These are phyloP conservation scores for Steinernema carpocapsae DNA, from an alignment of 2,888 invertebrate species.

Conservation along the genomic window DNA sequence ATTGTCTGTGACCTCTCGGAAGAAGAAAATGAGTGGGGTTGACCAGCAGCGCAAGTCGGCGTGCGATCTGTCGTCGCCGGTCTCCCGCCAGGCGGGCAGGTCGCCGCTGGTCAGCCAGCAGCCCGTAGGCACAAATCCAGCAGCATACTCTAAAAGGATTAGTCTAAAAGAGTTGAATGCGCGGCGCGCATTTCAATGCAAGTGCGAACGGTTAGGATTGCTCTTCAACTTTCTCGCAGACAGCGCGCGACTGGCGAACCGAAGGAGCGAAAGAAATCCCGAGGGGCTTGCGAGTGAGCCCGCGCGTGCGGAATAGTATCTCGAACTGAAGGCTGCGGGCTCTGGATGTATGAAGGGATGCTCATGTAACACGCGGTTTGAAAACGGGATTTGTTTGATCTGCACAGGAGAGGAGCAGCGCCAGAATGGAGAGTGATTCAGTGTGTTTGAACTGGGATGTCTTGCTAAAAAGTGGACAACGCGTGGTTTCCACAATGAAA, in stretches of 20 bases:
- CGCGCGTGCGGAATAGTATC: not conserved
- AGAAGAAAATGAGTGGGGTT: slow-evolving; percentile 34
- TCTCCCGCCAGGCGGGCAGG: slow-evolving; percentile 18
- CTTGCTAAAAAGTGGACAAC: not conserved
- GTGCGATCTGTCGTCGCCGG: slow-evolving; percentile 22
- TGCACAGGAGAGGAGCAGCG: not conserved
- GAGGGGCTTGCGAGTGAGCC: not conserved
- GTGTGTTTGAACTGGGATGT: not conserved
- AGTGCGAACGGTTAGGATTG: slow-evolving; percentile 30
- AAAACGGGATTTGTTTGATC: slow-evolving; percentile 21
- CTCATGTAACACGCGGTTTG: slow-evolving; percentile 12
- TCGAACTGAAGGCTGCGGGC: not conserved
- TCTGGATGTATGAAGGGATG: not conserved
- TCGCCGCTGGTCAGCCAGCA: slow-evolving; percentile 16
- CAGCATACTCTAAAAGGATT: slow-evolving; percentile 30
- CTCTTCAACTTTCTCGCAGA: slow-evolving; percentile 13
- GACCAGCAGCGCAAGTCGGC: slow-evolving; percentile 24
- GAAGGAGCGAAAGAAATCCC: not conserved
- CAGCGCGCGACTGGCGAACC: not conserved
- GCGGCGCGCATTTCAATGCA: slow-evolving; percentile 7
- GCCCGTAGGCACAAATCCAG: slow-evolving; percentile 22
- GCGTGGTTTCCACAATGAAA: not conserved
- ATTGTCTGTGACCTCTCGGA: slow-evolving; percentile 35
- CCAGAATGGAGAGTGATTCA: not conserved
- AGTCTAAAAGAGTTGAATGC: slow-evolving; percentile 25